Evolutionary conservation across 35 echinoderm and acorn worm species (phyloP).

Genomic region (Lytechinus variegatus): DNA sequence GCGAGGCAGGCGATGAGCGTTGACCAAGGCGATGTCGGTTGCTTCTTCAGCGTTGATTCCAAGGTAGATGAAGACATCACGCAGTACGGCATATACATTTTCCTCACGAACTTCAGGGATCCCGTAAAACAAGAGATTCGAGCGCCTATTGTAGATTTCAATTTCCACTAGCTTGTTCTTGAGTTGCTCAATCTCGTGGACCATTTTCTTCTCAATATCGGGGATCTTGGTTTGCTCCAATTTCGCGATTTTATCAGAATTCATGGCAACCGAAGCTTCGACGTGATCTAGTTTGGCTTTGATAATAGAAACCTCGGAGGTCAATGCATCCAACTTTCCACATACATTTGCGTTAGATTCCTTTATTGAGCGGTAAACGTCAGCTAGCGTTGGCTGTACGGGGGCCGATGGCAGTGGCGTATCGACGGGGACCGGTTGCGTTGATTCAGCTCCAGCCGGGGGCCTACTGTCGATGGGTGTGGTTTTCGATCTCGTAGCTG

Average conservation of each 20-base stretch:
- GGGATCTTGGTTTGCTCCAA: neutral
- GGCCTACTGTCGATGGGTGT: no score
- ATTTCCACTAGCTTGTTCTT: slow-evolving; percentile 2
- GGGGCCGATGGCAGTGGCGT: no score
- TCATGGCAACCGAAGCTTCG: slow-evolving; percentile 19
- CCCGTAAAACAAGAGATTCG: neutral
- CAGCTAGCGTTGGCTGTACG: no score
- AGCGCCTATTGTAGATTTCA: neutral
- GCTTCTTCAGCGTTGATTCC: neutral
- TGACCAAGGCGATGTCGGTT: neutral
- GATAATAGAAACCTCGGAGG: neutral
- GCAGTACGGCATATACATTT: neutral
- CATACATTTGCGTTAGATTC: no score
- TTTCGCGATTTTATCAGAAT: neutral
- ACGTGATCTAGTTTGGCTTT: neutral
- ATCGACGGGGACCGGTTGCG: no score
- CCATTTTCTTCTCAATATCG: neutral
- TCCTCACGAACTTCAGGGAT: neutral
- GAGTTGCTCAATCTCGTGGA: neutral
- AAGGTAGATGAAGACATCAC: neutral
- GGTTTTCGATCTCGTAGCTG: no score
- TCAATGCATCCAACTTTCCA: neutral
- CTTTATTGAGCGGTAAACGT: no score
- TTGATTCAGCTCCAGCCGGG: no score
- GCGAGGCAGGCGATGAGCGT: no score